These are phyloP conservation scores for Vanessa atalanta DNA, from an alignment of 1,140 invertebrate genomes.

Conservation along the genomic window DNA sequence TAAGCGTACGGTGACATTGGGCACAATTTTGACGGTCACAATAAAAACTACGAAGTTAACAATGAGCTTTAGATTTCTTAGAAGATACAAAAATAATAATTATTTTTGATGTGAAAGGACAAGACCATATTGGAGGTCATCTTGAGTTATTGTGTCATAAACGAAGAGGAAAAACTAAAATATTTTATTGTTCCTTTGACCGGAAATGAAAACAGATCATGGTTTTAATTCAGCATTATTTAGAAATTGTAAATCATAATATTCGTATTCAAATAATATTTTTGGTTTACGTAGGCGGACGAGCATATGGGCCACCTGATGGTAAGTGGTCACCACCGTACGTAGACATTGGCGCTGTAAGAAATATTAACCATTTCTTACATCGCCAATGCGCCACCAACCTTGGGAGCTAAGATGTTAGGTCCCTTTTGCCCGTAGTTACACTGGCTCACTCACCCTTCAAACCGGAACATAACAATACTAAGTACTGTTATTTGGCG, in stretches of 20 bases:
- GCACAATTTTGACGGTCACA: slow-evolving; percentile 39
- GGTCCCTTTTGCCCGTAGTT: no score
- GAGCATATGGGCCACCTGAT: no score
- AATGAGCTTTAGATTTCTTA: slow-evolving; percentile 32
- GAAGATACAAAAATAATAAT: not conserved
- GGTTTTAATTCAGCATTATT: not conserved
- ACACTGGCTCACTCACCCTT: no score
- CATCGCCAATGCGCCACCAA: no score
- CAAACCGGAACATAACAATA: no score
- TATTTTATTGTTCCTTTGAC: not conserved
- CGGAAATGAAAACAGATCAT: not conserved
- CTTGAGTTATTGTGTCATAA: not conserved
- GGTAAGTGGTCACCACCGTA: no score
- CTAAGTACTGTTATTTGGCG: no score
- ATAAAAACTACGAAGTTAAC: slow-evolving; percentile 32
- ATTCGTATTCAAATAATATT: not conserved
- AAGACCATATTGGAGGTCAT: not conserved
- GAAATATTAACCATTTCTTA: no score
- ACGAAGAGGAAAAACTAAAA: not conserved
- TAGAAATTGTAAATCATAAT: not conserved
- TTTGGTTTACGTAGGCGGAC: not conserved
- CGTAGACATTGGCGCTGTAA: no score
- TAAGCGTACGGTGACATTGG: slow-evolving; percentile 45
- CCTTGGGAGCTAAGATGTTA: no score
- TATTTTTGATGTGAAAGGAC: slow-evolving; percentile 13